These are phyloP conservation scores for Notamacropus eugenii DNA, from an alignment of 2,797 vertebrate species.

Conservation along the genomic window DNA sequence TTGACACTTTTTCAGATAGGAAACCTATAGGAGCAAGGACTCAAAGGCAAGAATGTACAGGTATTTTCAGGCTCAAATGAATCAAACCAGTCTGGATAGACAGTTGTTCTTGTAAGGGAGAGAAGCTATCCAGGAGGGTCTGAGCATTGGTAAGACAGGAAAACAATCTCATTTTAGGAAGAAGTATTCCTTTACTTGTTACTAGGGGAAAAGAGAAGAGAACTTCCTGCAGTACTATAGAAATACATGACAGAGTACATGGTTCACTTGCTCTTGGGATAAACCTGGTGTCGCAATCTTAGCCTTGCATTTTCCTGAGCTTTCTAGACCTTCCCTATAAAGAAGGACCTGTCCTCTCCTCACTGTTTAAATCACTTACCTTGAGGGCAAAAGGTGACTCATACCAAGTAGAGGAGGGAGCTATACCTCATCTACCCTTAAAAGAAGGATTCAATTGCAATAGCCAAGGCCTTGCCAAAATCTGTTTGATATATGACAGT, in stretches of 20 bases:
- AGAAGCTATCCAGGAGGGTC: constrained; percentile 9
- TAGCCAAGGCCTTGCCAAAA: background rate
- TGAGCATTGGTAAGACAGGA: constrained; percentile 43
- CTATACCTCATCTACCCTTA: background rate
- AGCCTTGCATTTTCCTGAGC: background rate
- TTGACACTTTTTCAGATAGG: constrained; percentile 77
- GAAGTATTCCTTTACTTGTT: constrained; percentile 54
- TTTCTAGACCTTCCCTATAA: background rate
- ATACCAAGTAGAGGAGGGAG: constrained; percentile 53
- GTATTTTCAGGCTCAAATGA: background rate
- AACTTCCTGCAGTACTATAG: background rate
- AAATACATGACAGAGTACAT: background rate
- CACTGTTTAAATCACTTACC: constrained; percentile 59
- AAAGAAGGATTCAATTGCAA: background rate
- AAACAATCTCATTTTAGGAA: constrained; percentile 58
- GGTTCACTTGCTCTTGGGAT: background rate
- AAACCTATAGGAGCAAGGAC: constrained; percentile 66
- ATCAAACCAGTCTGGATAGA: background rate
- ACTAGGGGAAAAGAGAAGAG: constrained; percentile 46
- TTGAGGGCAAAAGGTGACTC: constrained; percentile 66
- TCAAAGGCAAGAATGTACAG: constrained; percentile 53
- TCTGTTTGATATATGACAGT: background rate
- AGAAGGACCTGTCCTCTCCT: constrained; percentile 37
- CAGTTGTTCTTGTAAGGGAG: background rate
- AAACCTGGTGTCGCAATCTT: background rate